Evolutionary conservation across 1,140 invertebrate species (phyloP).

Genomic region (Drosophila arizonae): DNA sequence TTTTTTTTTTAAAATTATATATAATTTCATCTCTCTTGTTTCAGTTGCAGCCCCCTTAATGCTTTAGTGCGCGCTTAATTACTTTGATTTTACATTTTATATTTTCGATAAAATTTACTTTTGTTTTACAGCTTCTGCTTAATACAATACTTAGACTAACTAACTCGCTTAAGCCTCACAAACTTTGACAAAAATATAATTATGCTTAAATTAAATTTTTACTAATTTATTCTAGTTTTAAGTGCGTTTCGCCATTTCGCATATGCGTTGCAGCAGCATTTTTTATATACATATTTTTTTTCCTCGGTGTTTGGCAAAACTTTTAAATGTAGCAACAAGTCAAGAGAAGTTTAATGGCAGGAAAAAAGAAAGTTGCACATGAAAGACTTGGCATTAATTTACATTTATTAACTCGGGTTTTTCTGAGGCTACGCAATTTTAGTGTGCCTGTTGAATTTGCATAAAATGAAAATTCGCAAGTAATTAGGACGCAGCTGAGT

Average conservation of each 20-base stretch:
- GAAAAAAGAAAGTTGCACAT: slow-evolving; percentile 13
- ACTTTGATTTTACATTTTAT: slow-evolving; percentile 6
- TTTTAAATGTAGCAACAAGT: slow-evolving; percentile 58
- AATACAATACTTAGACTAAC: slow-evolving; percentile 20
- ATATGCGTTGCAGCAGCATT: slow-evolving; percentile 56
- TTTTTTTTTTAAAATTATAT: slow-evolving; percentile 4
- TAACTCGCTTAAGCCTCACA: slow-evolving; percentile 21
- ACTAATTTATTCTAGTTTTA: slow-evolving; percentile 52
- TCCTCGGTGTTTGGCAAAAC: slow-evolving; percentile 24
- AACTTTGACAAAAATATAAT: not conserved
- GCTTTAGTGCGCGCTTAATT: slow-evolving; percentile 42
- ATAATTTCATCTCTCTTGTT: slow-evolving; percentile 14
- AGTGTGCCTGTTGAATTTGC: slow-evolving; percentile 32
- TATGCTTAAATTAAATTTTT: slow-evolving; percentile 21
- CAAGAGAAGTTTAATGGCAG: slow-evolving; percentile 19
- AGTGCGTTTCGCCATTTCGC: slow-evolving; percentile 53
- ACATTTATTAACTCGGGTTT: slow-evolving; percentile 79
- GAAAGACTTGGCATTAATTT: slow-evolving; percentile 67
- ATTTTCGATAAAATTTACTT: not conserved
- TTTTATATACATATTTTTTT: not conserved
- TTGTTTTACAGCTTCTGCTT: slow-evolving; percentile 52
- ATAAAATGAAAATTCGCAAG: slow-evolving; percentile 41
- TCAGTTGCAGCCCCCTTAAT: slow-evolving; percentile 37
- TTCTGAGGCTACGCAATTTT: slow-evolving; percentile 28
- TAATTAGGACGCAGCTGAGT: slow-evolving; percentile 22